Evolutionary conservation across 2,888 invertebrate genomes (phyloP), one percentile per base, ranked within the genome.

Genomic region (Alviniconcha strummeri): DNA sequence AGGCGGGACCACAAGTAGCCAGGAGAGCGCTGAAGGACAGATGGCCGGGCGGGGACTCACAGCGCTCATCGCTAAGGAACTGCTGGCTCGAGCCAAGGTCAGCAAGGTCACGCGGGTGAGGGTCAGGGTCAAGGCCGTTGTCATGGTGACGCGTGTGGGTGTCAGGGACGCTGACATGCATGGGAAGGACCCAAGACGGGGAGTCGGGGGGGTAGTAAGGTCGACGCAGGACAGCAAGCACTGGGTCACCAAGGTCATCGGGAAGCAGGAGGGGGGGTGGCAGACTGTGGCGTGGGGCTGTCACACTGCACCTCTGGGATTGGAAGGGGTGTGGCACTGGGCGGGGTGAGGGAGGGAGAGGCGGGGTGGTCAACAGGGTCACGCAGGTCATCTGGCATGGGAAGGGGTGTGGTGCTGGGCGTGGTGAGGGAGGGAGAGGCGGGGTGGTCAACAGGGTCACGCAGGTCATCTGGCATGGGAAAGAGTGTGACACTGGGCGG

Each of bases 221-320:
- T 8, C 52, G 52, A 13, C 17, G 81, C 9, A 81, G 56, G 11
- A 36, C 72, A 11, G 60, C 57, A 19, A 81, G 74, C 36, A 81
- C 82, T 0, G 82, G 76, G 52, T 82, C 82, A 15, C 77, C 82
- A 5, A 77, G 75, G 67, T 82, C 76, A 55, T 82, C 77, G 36
- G 77, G 82, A 52, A 82, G n/a, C 19, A 55, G 52, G 13, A 77
- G 76, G 15, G 54, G 54, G 36, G 36, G 19, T 78, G 78, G 36
- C 36, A 3, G 36, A 36, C 36, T 36, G 36, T 36, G 36, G 36
- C 0, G 72, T 36, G 9, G n/a, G 72, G 11, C 19, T 72, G 72
- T 72, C 72, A 72, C 9, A 72, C 9, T 1, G 36, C 36, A 36
- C 36, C 36, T 36, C 36, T 3, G 36, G 36, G 36, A 36, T 36